Percentiles rank a stretch among this genome's conserved stretches.
These are phyloP conservation scores for Agrotis clavis DNA, from an alignment of 2,888 invertebrate genomes.

Conservation along the genomic window DNA sequence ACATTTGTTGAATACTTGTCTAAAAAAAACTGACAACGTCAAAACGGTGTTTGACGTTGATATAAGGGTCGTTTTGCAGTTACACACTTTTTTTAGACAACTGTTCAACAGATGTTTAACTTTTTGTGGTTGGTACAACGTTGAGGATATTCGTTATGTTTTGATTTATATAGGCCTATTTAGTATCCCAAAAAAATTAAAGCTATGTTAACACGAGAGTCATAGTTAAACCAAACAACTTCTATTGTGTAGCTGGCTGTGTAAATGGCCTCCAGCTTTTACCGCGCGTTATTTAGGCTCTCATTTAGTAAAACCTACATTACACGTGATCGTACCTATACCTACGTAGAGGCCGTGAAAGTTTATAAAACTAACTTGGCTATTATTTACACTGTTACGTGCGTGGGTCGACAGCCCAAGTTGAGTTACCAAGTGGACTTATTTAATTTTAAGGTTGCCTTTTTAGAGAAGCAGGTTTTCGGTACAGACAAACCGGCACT, in stretches of 20 bases:
- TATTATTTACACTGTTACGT: conserved; percentile 14
- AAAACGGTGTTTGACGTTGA: too few species aligned
- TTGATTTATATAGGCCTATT: neutral
- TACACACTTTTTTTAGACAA: too few species aligned
- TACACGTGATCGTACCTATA: neutral
- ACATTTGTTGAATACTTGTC: too few species aligned
- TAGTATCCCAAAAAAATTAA: conserved; percentile 1
- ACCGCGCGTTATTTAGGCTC: conserved; percentile 8
- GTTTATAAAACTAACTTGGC: conserved; percentile 8
- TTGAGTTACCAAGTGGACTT: neutral
- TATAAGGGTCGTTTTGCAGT: too few species aligned
- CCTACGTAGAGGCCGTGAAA: conserved; percentile 14
- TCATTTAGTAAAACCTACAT: neutral
- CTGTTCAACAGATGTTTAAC: too few species aligned
- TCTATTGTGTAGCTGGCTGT: conserved; percentile 12
- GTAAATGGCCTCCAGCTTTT: conserved; percentile 25
- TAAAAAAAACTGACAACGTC: too few species aligned
- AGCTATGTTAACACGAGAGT: conserved; percentile 17
- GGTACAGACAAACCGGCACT: too few species aligned
- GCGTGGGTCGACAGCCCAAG: neutral
- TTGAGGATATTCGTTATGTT: too few species aligned
- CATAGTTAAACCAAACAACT: conserved; percentile 24
- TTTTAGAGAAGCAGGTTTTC: too few species aligned
- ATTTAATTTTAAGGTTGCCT: too few species aligned
- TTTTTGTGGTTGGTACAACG: too few species aligned